These are phyloP conservation scores for Lutraria lutraria DNA, from an alignment of 2,888 invertebrate species.

Conservation along the genomic window DNA sequence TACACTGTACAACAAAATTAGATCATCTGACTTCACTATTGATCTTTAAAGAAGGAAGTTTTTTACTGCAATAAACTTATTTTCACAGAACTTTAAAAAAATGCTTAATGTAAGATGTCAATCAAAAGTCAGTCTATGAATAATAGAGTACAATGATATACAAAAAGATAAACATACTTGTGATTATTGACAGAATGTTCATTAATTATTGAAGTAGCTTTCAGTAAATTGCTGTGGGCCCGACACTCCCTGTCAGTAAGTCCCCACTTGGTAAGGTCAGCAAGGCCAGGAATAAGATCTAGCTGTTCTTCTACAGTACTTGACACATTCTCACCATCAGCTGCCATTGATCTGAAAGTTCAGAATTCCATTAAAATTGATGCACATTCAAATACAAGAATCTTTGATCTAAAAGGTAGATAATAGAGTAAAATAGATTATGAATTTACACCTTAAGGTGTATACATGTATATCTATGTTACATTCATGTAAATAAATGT, in stretches of 20 bases:
- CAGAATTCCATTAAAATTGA: too few species aligned
- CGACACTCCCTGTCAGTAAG: constrained; percentile 68
- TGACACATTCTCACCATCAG: constrained; percentile 81
- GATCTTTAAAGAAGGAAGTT: not conserved
- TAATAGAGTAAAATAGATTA: too few species aligned
- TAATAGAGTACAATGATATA: not conserved
- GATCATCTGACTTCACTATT: not conserved
- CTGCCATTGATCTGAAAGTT: constrained; percentile 79
- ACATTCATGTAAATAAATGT: not conserved
- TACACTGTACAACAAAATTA: not conserved
- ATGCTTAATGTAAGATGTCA: too few species aligned
- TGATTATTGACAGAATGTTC: constrained; percentile 75
- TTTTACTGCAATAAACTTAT: too few species aligned
- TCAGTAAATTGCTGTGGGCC: constrained; percentile 77
- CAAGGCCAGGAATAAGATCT: constrained; percentile 82
- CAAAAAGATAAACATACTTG: constrained; percentile 59
- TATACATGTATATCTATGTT: too few species aligned
- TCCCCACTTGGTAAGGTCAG: constrained; percentile 75
- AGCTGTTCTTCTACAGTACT: constrained; percentile 77
- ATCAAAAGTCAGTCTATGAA: too few species aligned
- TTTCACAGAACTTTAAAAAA: too few species aligned
- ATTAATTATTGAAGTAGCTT: constrained; percentile 74
- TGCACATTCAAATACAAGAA: too few species aligned
- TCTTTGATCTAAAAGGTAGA: too few species aligned
- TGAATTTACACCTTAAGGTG: too few species aligned